Base-by-base conservation (phyloP, 2,113 vertebrate genomes). In the Saccopteryx leptura region DNA sequence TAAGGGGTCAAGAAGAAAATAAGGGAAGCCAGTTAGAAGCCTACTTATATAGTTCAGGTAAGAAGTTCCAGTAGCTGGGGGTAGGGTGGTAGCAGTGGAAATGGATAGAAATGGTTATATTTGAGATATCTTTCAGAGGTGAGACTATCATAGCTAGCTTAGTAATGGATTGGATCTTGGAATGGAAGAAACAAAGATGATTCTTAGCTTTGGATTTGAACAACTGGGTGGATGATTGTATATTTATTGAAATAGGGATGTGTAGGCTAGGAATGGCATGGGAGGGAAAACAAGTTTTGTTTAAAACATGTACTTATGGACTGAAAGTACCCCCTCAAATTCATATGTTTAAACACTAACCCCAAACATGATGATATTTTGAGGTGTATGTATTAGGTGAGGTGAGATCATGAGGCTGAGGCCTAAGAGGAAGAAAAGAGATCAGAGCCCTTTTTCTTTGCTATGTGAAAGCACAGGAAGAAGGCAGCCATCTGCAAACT, bases 11-110 rank as follows among this genome's bases (percentile, higher is more conserved):
- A 80, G n/a, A 83, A 63, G 39, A 52, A 39, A 90, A 92, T n/a
- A 84, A 94, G 3, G 6, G 23, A 92, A 69, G 8, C 13, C 60
- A 88, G 21, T 60, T 90, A 92, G 23, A 10, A 87, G 9, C 33
- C 63, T 72, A 68, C 31, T 74, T 74, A 90, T 80, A 50, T 87
- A 82, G 68, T 86, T 5, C 26, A 90, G 10, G 11, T 58, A 61
- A 92, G n/a, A 89, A 75, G 52, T 86, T 96, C 28, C 10, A 92
- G 39, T 81, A 90, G 74, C 33, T 94, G n/a, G 18, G 19, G 81
- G 39, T 80, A 75, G 79, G 33, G 15, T 91, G 18, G 33, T 60
- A 91, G 52, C 50, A 88, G 14, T 84, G 31, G 46, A 88, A 85
- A 93, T 74, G 39, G 18, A 72, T 5, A 88, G 14, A 80, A 91